Evolutionary conservation across 2,797 vertebrate genomes (phyloP), one percentile per base, ranked within the genome.

Genomic region (Tapirus indicus): DNA sequence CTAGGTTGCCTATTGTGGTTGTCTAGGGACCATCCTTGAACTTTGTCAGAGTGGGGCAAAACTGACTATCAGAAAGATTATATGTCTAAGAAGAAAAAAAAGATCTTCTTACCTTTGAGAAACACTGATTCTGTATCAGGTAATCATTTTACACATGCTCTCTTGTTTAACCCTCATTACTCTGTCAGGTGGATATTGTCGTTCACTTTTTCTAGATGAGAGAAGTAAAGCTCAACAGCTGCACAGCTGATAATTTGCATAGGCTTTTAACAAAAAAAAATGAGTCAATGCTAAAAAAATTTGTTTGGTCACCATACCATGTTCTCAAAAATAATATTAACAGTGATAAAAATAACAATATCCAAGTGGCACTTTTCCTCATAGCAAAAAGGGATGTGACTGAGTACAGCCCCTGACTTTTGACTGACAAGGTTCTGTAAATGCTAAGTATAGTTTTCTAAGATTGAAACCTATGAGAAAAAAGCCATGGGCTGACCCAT

Each of bases 401-500:
- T 95, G 74, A 84, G 88, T 94, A 69, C 2, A 35, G 85, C 79
- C 84, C 72, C 88, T 88, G 71, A 92, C 75, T 97, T 90, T 96
- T 97, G 96, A 98, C 89, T 97, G 97, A 98, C 94, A 98, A 96
- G 83, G 60, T 96, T 98, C 92, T 96, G 75, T 92, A 97, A 98
- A 97, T 97, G 91, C 95, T 96, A 97, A 96, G 79, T 97, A 93
- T 96, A 96, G 97, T 97, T 96, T 95, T 97, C 97, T 97, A 97
- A 98, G 95, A 98, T 97, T 97, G 96, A 97, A 97, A 97, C 91
- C 94, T 94, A 90, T 94, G 93, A 96, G 94, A 90, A 95, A 97
- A 97, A 97, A 97, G 95, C 93, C 44, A 14, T 96, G 88, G 96
- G 91, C 97, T 98, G 97, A 97, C 96, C 98, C 98, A 97, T 97